Evolutionary conservation across 2,888 invertebrate genomes (phyloP).

Genomic region (Drosophila pseudotalamancana): DNA sequence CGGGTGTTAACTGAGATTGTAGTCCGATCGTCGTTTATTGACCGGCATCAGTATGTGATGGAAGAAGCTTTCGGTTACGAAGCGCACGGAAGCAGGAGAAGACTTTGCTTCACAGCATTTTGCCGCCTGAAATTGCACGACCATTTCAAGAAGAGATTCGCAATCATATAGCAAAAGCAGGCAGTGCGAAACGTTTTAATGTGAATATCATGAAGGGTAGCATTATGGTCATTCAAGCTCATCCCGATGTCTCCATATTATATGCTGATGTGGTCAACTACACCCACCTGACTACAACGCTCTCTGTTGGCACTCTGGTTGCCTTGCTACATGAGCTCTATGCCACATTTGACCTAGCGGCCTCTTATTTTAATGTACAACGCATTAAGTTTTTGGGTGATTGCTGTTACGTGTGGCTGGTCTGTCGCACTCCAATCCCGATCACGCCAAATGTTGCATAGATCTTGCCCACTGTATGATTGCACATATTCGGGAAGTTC

Average conservation of each 20-base stretch:
- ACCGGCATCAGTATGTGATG: slow-evolving; percentile 55
- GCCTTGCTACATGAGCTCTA: slow-evolving; percentile 95
- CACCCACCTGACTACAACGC: slow-evolving; percentile 89
- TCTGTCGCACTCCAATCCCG: slow-evolving; percentile 89
- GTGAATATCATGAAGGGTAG: not conserved
- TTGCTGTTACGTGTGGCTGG: slow-evolving; percentile 96
- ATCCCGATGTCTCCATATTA: slow-evolving; percentile 94
- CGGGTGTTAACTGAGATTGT: slow-evolving; percentile 47
- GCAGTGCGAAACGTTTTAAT: rapidly evolving
- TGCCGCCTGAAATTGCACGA: slow-evolving; percentile 92
- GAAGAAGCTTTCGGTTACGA: slow-evolving; percentile 36
- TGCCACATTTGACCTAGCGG: slow-evolving; percentile 95
- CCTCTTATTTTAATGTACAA: slow-evolving; percentile 90
- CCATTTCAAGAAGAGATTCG: slow-evolving; percentile 86
- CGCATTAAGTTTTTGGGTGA: slow-evolving; percentile 97
- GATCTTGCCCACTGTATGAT: slow-evolving; percentile 96
- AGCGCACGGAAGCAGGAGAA: slow-evolving; percentile 42
- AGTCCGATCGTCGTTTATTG: slow-evolving; percentile 59
- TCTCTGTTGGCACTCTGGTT: slow-evolving; percentile 92
- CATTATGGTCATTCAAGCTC: slow-evolving; percentile 89
- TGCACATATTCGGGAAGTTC: slow-evolving; percentile 89
- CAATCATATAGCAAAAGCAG: slow-evolving; percentile 82
- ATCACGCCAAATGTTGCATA: slow-evolving; percentile 95
- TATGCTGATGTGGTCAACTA: slow-evolving; percentile 98
- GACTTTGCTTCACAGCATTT: slow-evolving; percentile 90